These are phyloP conservation scores for Troglohyphantes excavatus DNA, from an alignment of 2,888 invertebrate species.

Conservation along the genomic window DNA sequence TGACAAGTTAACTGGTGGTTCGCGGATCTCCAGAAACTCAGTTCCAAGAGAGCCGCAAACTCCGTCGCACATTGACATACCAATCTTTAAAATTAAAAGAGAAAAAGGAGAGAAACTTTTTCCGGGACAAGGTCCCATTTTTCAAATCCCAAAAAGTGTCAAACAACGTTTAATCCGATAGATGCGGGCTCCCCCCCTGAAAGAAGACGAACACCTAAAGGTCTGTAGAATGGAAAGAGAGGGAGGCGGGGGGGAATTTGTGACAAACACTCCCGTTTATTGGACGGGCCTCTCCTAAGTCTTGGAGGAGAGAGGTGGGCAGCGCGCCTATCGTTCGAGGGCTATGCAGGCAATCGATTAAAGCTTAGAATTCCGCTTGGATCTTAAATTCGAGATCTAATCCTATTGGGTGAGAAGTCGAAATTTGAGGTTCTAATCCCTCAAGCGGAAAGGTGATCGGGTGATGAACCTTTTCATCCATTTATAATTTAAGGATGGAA, in stretches of 20 bases:
- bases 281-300: slow-evolving; percentile 15
- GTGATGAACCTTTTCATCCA: too few species aligned
- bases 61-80: too few species aligned
- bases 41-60: too few species aligned
- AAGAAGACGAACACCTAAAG: neutral
- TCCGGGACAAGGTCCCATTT: neutral
- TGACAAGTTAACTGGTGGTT: too few species aligned
- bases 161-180: slow-evolving; percentile 21
- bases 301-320: too few species aligned
- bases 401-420: neutral
- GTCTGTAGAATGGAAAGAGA: neutral
- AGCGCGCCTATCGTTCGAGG: neutral
- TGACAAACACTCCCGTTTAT: slow-evolving; percentile 22
- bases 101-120: neutral
- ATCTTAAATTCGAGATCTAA: slow-evolving; percentile 5
- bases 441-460: too few species aligned
- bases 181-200: neutral
- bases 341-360: slow-evolving; percentile 21
- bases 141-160: slow-evolving; percentile 15
- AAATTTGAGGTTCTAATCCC: too few species aligned
- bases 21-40: too few species aligned
- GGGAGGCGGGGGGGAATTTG: neutral
- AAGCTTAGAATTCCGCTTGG: neutral
- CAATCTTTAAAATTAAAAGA: neutral
- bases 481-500: too few species aligned